phyloP scores from a whole-genome alignment of 2,113 vertebrate species.

The Coturnix japonica region DNA sequence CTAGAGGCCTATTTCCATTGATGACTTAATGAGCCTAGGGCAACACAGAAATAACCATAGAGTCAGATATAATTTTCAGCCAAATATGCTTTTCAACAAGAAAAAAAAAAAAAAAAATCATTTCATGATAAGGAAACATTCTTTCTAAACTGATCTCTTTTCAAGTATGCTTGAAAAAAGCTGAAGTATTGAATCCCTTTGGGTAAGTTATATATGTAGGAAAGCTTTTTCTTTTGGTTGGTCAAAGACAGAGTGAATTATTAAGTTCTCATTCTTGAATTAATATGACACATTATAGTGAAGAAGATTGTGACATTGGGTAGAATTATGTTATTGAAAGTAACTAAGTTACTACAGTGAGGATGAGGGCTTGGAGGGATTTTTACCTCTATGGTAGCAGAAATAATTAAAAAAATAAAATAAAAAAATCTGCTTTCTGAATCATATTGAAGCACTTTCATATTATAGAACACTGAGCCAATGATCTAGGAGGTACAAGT shows the following conservation, averaged over 20 bases:
- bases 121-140: background rate
- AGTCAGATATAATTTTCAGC: background rate
- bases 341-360: too few relatives aligned
- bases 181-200: accelerated
- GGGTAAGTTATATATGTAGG: background rate
- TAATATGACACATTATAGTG: background rate
- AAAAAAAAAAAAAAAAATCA: background rate
- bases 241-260: background rate
- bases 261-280: background rate
- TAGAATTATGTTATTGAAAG: background rate
- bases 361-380: too few relatives aligned
- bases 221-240: accelerated
- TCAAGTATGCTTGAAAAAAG: background rate
- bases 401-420: too few relatives aligned
- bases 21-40: background rate
- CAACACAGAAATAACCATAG: background rate
- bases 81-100: background rate
- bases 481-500: background rate
- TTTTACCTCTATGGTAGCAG: too few relatives aligned
- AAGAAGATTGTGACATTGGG: background rate
- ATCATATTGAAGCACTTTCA: background rate
- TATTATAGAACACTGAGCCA: background rate
- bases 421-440: too few relatives aligned
- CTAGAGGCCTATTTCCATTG: background rate
- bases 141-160: background rate